These are phyloP conservation scores for Adela reaumurella DNA, from an alignment of 2,888 invertebrate genomes.

Conservation along the genomic window DNA sequence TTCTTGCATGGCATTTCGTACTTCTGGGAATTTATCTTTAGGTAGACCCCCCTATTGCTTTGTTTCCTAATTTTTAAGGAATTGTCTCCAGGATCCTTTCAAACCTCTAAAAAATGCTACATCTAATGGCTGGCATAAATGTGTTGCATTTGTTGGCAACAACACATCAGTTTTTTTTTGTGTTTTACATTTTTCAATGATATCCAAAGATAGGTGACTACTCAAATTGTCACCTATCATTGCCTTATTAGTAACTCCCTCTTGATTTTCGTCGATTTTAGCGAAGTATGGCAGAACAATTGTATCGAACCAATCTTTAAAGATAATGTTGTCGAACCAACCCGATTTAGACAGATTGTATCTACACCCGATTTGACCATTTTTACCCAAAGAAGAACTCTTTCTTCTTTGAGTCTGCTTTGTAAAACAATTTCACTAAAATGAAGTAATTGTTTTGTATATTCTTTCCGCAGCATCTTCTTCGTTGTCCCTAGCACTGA, in stretches of 20 bases:
- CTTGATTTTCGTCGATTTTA: conserved; percentile 1
- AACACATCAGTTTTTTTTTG: conserved; percentile 17
- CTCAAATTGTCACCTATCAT: conserved; percentile 21
- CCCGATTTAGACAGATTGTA: conserved; percentile 7
- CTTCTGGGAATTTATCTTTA: conserved; percentile 1
- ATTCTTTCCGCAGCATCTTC: too few relatives aligned
- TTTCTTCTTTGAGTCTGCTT: too few relatives aligned
- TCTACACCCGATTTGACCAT: conserved; percentile 5
- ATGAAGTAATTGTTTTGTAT: too few relatives aligned
- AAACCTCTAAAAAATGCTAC: conserved; percentile 17
- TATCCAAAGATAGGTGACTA: conserved; percentile 15
- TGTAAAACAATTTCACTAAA: too few relatives aligned
- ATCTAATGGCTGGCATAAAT: conserved; percentile 18
- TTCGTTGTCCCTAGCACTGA: too few relatives aligned
- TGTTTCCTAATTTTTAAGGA: neutral
- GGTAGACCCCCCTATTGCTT: conserved; percentile 1
- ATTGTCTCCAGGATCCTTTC: conserved; percentile 12
- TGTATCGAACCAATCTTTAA: conserved; percentile 9
- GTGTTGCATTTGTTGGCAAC: conserved; percentile 18
- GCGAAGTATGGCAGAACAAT: too few relatives aligned
- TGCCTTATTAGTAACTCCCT: conserved; percentile 13
- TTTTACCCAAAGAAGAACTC: neutral
- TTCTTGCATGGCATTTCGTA: neutral
- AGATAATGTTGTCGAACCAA: conserved; percentile 9
- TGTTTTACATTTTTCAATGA: conserved; percentile 17